These are phyloP conservation scores for Agrochola macilenta DNA, from an alignment of 2,888 invertebrate species.

Conservation along the genomic window DNA sequence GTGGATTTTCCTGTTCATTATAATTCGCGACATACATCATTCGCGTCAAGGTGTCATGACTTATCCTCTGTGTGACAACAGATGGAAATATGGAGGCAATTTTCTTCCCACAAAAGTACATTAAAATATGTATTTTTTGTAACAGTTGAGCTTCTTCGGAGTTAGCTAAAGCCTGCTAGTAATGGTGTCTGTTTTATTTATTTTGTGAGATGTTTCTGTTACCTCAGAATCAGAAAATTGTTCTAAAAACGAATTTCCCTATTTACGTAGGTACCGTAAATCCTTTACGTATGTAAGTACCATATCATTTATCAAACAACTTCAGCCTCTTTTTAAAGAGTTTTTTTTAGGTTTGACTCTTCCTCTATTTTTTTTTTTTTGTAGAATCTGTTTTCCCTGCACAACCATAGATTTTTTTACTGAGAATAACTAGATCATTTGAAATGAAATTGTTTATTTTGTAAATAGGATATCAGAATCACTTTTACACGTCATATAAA, in stretches of 20 bases:
- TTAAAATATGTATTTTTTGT: constrained; percentile 8
- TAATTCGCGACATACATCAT: constrained; percentile 59
- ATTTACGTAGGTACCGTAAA: no score
- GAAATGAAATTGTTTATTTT: no score
- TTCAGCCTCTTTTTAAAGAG: no score
- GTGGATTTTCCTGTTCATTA: constrained; percentile 51
- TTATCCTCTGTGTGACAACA: constrained; percentile 51
- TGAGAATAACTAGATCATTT: no score
- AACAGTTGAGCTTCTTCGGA: not conserved
- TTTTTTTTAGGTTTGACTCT: no score
- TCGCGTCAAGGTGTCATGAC: constrained; percentile 50
- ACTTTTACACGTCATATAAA: no score
- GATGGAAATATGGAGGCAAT: constrained; percentile 49
- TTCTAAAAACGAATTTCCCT: not conserved
- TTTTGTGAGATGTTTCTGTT: not conserved
- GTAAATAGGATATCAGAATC: no score
- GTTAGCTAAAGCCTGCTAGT: not conserved
- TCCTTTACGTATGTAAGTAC: no score
- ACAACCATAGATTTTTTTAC: not conserved
- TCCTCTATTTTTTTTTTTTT: no score
- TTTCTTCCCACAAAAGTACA: constrained; percentile 28
- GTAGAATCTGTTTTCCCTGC: no score
- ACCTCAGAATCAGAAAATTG: no score
- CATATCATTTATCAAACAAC: no score
- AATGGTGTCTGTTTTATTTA: not conserved